Evolutionary conservation across 2,797 vertebrate genomes (phyloP).

Genomic region (Odontamblyopus rebecca): DNA sequence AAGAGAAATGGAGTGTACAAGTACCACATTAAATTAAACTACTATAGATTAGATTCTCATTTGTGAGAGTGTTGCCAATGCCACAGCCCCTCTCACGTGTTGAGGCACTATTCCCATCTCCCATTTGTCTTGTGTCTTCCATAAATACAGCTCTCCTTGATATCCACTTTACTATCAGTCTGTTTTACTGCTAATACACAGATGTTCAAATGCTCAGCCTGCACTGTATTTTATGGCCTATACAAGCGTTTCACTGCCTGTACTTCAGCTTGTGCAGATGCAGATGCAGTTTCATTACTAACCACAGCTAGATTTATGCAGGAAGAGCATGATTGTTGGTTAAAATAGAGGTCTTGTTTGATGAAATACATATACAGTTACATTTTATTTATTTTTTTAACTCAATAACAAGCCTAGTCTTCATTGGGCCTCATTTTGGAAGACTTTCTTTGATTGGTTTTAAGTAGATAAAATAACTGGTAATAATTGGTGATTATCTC

Average conservation of each 20-base stretch:
- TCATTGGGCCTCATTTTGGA: background rate
- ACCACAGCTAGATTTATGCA: conserved; percentile 38
- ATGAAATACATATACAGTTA: background rate
- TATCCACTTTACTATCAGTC: conserved; percentile 10
- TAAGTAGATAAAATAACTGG: background rate
- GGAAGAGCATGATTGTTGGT: conserved; percentile 6
- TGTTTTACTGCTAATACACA: conserved; percentile 34
- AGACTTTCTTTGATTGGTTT: background rate
- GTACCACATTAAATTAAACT: background rate
- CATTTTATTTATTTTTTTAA: background rate
- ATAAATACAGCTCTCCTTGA: conserved; percentile 24
- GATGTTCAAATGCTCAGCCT: conserved; percentile 16
- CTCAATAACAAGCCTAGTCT: background rate
- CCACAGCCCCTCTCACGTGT: background rate
- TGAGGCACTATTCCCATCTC: background rate
- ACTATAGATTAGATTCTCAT: background rate
- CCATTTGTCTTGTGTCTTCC: conserved; percentile 7
- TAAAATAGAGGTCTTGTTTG: background rate
- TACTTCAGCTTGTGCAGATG: conserved; percentile 26
- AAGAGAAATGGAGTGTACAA: background rate
- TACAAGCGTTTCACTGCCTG: conserved; percentile 31
- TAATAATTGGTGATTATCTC: background rate
- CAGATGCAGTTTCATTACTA: conserved; percentile 34
- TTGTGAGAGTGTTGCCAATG: background rate
- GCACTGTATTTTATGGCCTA: conserved; percentile 36